Base-by-base conservation (phyloP, 2,888 invertebrate genomes). In the Tuta absoluta region DNA sequence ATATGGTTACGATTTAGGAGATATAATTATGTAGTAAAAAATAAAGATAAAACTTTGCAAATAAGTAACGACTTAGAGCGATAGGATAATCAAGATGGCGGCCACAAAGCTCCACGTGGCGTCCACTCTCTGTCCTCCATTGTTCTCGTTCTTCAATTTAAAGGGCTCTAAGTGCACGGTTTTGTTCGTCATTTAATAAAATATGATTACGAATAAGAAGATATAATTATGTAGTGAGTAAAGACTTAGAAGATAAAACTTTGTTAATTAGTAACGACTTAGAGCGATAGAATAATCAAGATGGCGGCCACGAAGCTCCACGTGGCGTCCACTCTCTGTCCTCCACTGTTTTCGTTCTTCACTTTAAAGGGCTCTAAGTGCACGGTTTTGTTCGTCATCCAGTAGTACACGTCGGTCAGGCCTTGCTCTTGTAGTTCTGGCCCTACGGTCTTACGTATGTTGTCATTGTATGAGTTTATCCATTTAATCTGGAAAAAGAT, bases 301-400 rank as follows among this genome's bases (percentile, higher is more conserved):
- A 37, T 33, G 23, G 19, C 33, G 0, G 21, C 37, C 33, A 58
- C 38, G 10, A 58, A 19, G 23, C 41, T n/a, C 59, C 59, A 60
- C 11, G 59, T 0, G 14, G 24, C 41, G 2, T 12, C 11, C 2
- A 19, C n/a, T 3, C 17, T 37, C n/a, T 17, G 37, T 1, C 33
- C 58, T 12, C 11, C 37, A 17, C n/a, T 37, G 38, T 5, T 10
- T 5, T 8, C 17, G 3, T 33, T 19, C 12, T 37, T 37, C 17
- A 12, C 1, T n/a, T 45, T 45, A 0, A 60, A 8, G 5, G 41
- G 59, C 62, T 85, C 84, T 33, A 96, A 92, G 76, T 93, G 93
- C 66, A 93, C 87, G 11, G 97, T 97, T 82, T 96, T 96, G 74
- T 94, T 94, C 94, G 95, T 94, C 95, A 97, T 95, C 97, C 97